Base-by-base conservation (phyloP, 2,797 vertebrate species). In the Syngnathus acus region DNA sequence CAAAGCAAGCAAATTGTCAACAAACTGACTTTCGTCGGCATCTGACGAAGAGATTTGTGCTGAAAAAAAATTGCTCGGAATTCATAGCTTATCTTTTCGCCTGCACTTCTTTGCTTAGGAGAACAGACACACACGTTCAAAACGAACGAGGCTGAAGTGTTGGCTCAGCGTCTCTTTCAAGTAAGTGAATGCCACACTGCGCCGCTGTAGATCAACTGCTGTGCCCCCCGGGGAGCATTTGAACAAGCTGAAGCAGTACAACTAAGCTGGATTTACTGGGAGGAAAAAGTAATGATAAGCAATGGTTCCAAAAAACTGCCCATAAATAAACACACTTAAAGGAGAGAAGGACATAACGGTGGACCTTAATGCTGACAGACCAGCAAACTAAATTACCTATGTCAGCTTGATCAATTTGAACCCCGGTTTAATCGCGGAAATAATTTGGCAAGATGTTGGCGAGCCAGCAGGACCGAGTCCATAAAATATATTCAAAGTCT, bases 231-330 rank as follows among this genome's bases (percentile, higher is more conserved):
- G 82, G 73, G 79, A 74, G 74, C 48, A 63, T 81, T 84, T 87
- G 83, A 84, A 84, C 82, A 78, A 77, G 73, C 66, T 73, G 57
- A 75, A 78, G 75, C 72, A 65, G 66, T 72, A 80, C 88, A 71
- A 74, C 84, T 81, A 82, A 85, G 85, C 81, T 85, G 79, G 83
- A 86, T 85, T 83, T 80, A 85, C 65, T 76, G 70, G 75, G 21
- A 74, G 13, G 73, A 79, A 83, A 88, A 82, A 82, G 81, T 81
- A 68, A 78, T 71, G 82, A 87, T 85, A 84, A 88, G 84, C 84
- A 84, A 77, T 77, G 32, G 32, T 32, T 32, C 32, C 32, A 32
- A 32, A 43, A 57, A 21, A 54, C 45, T 19, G 17, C n/a, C 72
- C 75, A 77, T 82, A 78, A 85, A 85, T 84, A 82, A 65, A 75